Evolutionary conservation across 2,888 invertebrate species (phyloP), one percentile per base, ranked within the genome.

Genomic region (Trissolcus japonicus): DNA sequence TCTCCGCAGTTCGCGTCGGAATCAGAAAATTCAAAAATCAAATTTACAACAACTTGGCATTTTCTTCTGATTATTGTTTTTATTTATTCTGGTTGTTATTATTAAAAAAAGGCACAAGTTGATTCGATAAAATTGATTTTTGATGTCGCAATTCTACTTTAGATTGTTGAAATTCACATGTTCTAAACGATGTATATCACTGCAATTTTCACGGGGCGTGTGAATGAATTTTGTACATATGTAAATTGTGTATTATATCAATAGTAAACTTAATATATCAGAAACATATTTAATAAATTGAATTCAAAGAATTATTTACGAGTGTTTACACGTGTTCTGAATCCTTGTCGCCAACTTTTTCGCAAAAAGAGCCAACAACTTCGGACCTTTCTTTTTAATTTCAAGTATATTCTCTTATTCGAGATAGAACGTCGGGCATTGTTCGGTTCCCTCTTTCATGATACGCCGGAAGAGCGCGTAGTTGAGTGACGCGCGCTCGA

Each of bases 401-500:
- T 65, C 65, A 60, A 65, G 65, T 60, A 60, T 60, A 65, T 72
- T 48, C 41, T 55, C 41, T 55, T 59, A 43, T 46, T 2, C 16
- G 54, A 46, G 35, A 59, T 21, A 43, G 46, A 67, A 66, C 29
- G 71, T 68, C 65, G 17, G 29, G 57, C 63, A 78, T 78, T 79
- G 75, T 78, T 76, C 75, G 61, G 72, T 54, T 73, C 71, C 86
- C 84, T 85, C 84, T 84, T 87, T 84, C 84, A 78, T 78, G 82
- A 80, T 82, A 83, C 85, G 86, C 85, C 88, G 88, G 88, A 88
- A 85, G 83, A 83, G 81, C 76, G 81, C 81, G 84, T 82, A 85
- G 87, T 86, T 88, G 89, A 89, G 87, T 86, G 89, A 89, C 89
- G 88, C 86, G 86, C 83, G 86, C 88, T 88, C 88, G 87, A 85